Base-by-base conservation (phyloP, 53 echinoderm and acorn worm species). In the Crossaster papposus region DNA sequence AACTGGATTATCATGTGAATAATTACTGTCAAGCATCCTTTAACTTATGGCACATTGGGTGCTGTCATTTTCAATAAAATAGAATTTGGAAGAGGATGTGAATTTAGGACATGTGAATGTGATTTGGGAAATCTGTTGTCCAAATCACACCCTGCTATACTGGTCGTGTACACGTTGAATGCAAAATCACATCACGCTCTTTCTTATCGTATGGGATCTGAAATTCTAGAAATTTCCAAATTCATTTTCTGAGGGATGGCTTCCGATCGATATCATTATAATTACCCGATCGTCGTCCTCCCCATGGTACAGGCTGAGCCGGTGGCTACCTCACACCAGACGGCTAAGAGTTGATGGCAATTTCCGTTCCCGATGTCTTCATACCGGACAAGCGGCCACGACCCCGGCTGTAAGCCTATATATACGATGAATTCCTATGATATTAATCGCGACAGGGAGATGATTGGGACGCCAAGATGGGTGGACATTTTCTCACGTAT, bases 381-480 rank as follows among this genome's bases (percentile, higher is more conserved):
- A 10, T 58, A 58, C 36, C 75, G 24, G 78, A 24, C 78, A 44
- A 44, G 22, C 70, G 35, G 78, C 51, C 44, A 78, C 44, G 37
- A 76, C 78, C 78, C 23, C 52, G 78, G 28, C 50, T 44, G 78
- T 51, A 78, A 78, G 51, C 44, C 26, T 14, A 78, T 78, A 28
- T 14, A 78, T 78, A 28, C 13, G 51, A 4, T 78, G 38, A 78
- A 78, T 78, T 78, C 78, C 7, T 51, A 7, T 44, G 44, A 50
- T 78, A 78, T 78, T 78, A 78, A 78, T 78, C 78, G 13, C 51
- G 78, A 51, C 51, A 51, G 13, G 30, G 17, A 50, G 78, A 78
- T 78, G 78, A 78, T 78, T 78, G 78, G 44, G 51, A 78, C 18
- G 36, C 75, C 78, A 51, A 51, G 38, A 78, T 73, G n/a, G 78